Evolutionary conservation across 2,797 vertebrate genomes (phyloP), one percentile per base, ranked within the genome.

Genomic region (Karalla daura): DNA sequence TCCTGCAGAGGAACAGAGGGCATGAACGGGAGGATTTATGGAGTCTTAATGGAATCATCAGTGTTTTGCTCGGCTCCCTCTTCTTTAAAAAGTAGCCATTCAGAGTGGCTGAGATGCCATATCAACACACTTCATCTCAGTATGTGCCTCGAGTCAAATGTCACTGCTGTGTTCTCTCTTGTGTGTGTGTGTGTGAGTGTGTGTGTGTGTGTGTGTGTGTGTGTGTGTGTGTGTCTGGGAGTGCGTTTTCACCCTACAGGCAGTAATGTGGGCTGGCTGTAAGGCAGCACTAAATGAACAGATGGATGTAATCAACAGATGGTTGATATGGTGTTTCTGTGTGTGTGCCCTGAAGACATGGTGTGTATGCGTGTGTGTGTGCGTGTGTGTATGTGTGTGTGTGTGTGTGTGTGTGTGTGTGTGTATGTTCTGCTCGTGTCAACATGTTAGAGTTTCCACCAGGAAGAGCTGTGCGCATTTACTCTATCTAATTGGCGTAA

Each of bases 271-370:
- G 46, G 28, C 43, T 54, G 45, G 66, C 67, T 73, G 53, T 58
- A 33, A 73, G 54, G 63, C 54, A 8, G 43, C 61, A 76, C 63
- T 69, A 68, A 77, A 75, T 65, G 74, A 80, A 65, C 81, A 84
- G 81, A 84, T 78, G 76, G 78, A 60, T 67, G 40, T 50, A 69
- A 69, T 84, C 70, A 79, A 77, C 70, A 80, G 73, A 86, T 84
- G 78, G 84, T 80, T 77, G 73, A 81, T 76, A 74, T 64, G 63
- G 63, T 80, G 76, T 64, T 50, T 67, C 21, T 74, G 36, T 76
- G 33, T 63, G 17, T 67, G 32, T 63, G 64, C 49, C 70, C 70
- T 54, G 33, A 67, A 74, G 66, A 68, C 60, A 47, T 61, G 17
- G 15, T 1, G 46, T 52, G 6, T 44, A 37, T 54, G 24, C 35